These are phyloP conservation scores for Holothuria scabra DNA, from an alignment of 53 echinoderm and acorn worm species.

Conservation along the genomic window DNA sequence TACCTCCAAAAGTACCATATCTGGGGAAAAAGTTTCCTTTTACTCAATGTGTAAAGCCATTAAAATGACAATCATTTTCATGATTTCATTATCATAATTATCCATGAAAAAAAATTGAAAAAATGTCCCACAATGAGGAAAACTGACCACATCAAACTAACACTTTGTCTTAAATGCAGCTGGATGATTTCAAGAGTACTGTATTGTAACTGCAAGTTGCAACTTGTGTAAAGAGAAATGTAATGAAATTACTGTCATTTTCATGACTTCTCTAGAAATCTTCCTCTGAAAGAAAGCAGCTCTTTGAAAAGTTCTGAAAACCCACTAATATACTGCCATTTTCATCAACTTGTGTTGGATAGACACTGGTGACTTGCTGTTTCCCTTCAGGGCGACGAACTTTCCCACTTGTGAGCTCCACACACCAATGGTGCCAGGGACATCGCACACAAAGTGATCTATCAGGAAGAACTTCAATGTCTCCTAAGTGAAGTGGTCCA, in stretches of 20 bases:
- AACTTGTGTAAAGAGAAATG: too few relatives aligned
- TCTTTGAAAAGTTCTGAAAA: constrained; percentile 56
- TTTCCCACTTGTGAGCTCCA: constrained; percentile 61
- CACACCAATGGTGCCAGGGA: constrained; percentile 77
- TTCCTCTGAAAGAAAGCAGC: constrained; percentile 45
- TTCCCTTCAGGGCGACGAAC: constrained; percentile 51
- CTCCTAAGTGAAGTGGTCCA: constrained; percentile 76
- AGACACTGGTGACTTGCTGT: constrained; percentile 46
- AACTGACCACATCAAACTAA: constrained; percentile 43
- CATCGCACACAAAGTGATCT: constrained; percentile 69
- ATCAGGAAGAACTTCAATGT: constrained; percentile 73
- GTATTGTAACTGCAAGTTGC: too few relatives aligned
- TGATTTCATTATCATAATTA: too few relatives aligned
- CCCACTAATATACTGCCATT: constrained; percentile 57
- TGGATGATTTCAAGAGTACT: not conserved
- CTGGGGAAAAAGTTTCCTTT: too few relatives aligned
- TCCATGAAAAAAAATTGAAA: too few relatives aligned
- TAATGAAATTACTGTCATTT: too few relatives aligned
- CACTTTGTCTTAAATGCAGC: constrained; percentile 56
- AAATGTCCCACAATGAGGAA: constrained; percentile 54
- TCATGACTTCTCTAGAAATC: constrained; percentile 41
- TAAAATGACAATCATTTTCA: too few relatives aligned
- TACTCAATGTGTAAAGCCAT: too few relatives aligned
- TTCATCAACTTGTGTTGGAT: constrained; percentile 61
- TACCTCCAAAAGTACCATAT: too few relatives aligned